These are phyloP conservation scores for Umimayanthus chanpuru DNA, from an alignment of 92 coral and sea anemone species.

Conservation along the genomic window DNA sequence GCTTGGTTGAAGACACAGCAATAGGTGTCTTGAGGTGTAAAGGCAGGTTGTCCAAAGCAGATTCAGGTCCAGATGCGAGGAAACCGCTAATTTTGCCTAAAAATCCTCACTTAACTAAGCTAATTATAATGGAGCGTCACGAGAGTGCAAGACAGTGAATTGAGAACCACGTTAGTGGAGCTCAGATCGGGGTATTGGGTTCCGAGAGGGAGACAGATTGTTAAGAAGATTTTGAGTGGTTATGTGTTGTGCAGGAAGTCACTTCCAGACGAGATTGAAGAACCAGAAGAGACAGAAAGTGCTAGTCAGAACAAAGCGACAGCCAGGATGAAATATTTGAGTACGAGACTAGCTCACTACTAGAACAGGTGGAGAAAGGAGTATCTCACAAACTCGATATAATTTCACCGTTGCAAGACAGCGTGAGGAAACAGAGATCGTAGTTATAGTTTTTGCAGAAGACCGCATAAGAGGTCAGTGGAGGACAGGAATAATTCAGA, in stretches of 20 bases:
- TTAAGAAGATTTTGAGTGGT: slow-evolving; percentile 11
- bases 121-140: slow-evolving; percentile 28
- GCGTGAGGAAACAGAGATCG: not conserved
- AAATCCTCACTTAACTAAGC: not conserved
- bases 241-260: slow-evolving; percentile 22
- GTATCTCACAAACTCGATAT: not conserved
- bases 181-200: slow-evolving; percentile 35
- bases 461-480: too few relatives aligned
- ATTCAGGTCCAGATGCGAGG: not conserved
- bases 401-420: slow-evolving; percentile 21
- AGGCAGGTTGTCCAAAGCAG: slow-evolving; percentile 32
- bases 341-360: slow-evolving; percentile 11
- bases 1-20: slow-evolving; percentile 27
- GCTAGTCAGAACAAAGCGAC: slow-evolving; percentile 1
- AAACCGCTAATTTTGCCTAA: slow-evolving; percentile 23
- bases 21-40: slow-evolving; percentile 46
- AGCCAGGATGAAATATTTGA: slow-evolving; percentile 25
- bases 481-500: too few relatives aligned
- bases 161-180: not conserved
- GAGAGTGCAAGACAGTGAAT: slow-evolving; percentile 15
- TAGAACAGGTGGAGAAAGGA: not conserved
- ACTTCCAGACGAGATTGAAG: slow-evolving; percentile 17
- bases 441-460: too few relatives aligned
- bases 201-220: slow-evolving; percentile 9
- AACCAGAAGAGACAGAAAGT: slow-evolving; percentile 8